Percentiles rank a stretch among this genome's conserved stretches.
Conservation (phyloP, 2,797 vertebrate genomes). For the Argya squamiceps region DNA sequence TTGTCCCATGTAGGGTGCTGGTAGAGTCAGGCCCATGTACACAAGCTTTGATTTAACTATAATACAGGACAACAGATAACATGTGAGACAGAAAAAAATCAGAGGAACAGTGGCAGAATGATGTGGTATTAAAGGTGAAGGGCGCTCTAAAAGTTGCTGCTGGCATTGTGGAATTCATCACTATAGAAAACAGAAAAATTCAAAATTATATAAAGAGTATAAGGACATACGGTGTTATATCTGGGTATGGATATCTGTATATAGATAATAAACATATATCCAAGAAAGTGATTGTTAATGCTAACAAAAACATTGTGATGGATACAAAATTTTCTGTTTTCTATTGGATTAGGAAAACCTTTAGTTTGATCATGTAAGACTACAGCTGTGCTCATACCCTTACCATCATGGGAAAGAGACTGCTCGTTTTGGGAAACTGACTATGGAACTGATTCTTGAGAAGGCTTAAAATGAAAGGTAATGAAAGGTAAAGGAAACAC, state of each 20-base stretch:
- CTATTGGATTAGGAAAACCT: neutral
- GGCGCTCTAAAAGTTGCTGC: neutral
- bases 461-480: neutral
- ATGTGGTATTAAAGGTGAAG: neutral
- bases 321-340: neutral
- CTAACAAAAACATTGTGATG: neutral
- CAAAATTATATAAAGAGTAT: neutral
- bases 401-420: neutral
- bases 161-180: neutral
- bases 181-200: neutral
- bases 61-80: neutral
- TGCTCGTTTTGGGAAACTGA: neutral
- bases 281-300: neutral
- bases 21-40: neutral
- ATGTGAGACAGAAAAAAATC: neutral
- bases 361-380: neutral
- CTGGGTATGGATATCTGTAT: neutral
- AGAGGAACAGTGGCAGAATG: neutral
- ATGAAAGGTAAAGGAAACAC: neutral
- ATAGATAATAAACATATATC: neutral
- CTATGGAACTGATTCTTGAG: neutral
- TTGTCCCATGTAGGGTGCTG: neutral
- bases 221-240: neutral
- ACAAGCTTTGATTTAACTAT: neutral
- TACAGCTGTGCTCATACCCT: neutral